Base-by-base conservation (phyloP, 2,888 invertebrate genomes). In the Acanthosepion esculentum region DNA sequence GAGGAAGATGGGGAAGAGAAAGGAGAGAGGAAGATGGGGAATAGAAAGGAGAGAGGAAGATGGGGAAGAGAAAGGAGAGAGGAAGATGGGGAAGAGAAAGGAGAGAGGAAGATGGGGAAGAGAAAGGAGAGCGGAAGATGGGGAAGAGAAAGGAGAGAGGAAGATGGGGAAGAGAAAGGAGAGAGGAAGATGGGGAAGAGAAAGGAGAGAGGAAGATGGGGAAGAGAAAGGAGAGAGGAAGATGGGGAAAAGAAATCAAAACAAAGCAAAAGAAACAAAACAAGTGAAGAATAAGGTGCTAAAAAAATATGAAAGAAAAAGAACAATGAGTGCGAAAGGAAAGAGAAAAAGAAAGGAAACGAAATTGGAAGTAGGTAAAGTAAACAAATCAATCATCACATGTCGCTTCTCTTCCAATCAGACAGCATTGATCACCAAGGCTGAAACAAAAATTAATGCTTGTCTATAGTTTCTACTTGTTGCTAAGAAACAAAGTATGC, bases 401-500 rank as follows among this genome's bases (percentile, higher is more conserved):
- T 59, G 59, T 59, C 20, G 5, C 59, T 59, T 59, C n/a, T 78
- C 15, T n/a, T 78, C 78, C n/a, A 78, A 78, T 78, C 33, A 33
- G n/a, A 78, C n/a, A 78, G 33, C n/a, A 78, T 78, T 78, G 78
- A 78, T 78, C 33, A 29, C 33, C 59, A 59, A 50, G 8, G 50
- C 50, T 7, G 64, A 64, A 26, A 64, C 64, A 23, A 23, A 64
- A 64, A 64, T 64, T 64, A 64, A 33, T 78, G 78, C n/a, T 78
- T 78, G 78, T 78, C 78, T 33, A 78, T 78, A 78, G 78, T 33
- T 78, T 78, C n/a, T n/a, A 78, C n/a, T 15, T 78, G 78, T 78
- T 78, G 78, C 78, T 78, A 78, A 33, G 78, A n/a, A 78, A 78
- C 78, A 33, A 78, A 78, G 78, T 78, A 78, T 78, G 78, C 78